Evolutionary conservation across 2,797 vertebrate genomes (phyloP).

Genomic region (Chanos chanos): DNA sequence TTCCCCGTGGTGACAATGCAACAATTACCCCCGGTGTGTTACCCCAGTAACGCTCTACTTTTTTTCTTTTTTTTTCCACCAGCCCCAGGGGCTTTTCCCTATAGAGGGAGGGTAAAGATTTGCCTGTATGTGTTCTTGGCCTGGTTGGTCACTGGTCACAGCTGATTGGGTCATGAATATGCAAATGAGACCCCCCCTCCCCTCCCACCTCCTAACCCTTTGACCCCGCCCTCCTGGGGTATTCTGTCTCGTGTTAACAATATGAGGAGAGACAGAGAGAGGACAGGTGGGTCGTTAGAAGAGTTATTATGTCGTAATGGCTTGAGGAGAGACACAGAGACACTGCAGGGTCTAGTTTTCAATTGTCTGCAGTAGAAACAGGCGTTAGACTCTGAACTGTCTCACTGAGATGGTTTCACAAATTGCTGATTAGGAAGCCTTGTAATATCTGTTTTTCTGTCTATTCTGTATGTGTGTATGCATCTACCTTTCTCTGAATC

Average conservation of each 20-base stretch:
- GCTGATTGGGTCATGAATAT: slow-evolving; percentile 54
- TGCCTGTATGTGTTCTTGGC: neutral
- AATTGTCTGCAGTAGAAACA: slow-evolving; percentile 9
- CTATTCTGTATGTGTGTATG: too few relatives aligned
- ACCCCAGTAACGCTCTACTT: slow-evolving; percentile 53
- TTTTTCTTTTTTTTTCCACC: neutral
- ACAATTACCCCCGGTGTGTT: slow-evolving; percentile 63
- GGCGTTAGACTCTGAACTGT: neutral
- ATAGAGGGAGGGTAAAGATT: slow-evolving; percentile 29
- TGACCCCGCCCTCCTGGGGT: neutral
- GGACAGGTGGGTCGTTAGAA: slow-evolving; percentile 67
- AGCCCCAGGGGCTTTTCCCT: slow-evolving; percentile 20
- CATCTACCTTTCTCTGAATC: too few relatives aligned
- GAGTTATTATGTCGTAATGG: slow-evolving; percentile 62
- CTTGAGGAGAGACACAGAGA: slow-evolving; percentile 27
- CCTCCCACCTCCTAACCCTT: neutral
- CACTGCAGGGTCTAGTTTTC: neutral
- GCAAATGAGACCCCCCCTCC: slow-evolving; percentile 14
- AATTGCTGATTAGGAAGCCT: neutral
- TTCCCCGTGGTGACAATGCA: slow-evolving; percentile 44
- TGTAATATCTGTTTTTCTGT: neutral
- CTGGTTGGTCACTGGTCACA: neutral
- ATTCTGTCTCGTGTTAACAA: neutral
- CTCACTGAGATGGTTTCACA: too few relatives aligned
- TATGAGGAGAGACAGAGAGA: slow-evolving; percentile 49